phyloP scores from a whole-genome alignment of 2,113 vertebrate species.

The Bambusicola thoracicus region DNA sequence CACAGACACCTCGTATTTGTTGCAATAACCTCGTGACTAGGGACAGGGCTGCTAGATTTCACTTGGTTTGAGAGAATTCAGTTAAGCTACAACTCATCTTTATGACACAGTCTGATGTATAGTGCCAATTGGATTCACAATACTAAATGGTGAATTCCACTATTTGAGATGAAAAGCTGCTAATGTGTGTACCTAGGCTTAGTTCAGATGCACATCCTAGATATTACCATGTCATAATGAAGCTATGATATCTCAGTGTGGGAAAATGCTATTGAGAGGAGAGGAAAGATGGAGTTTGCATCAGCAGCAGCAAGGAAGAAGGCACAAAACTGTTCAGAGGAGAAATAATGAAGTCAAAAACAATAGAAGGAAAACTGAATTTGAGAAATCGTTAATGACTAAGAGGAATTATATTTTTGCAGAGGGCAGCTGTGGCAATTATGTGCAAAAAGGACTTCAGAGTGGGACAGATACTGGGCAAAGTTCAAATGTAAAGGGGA shows the following conservation, averaged over 20 bases:
- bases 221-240: background rate
- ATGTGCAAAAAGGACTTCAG: background rate
- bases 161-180: background rate
- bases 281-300: background rate
- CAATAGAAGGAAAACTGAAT: background rate
- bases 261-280: background rate
- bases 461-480: background rate
- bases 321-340: background rate
- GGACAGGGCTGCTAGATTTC: background rate
- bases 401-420: background rate
- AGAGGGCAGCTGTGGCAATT: background rate
- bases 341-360: background rate
- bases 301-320: background rate
- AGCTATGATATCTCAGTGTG: background rate
- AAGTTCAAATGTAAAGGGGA: background rate
- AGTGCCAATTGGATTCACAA: background rate
- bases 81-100: background rate
- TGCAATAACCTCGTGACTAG: background rate
- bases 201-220: background rate
- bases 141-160: background rate
- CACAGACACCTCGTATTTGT: background rate
- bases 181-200: background rate
- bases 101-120: background rate
- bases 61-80: background rate
- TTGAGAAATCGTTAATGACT: background rate